A percentile compares a stretch with the other conserved stretches of the same genome.
These are phyloP conservation scores for Rallus crepitans DNA, from an alignment of 2,797 vertebrate species.

Conservation along the genomic window DNA sequence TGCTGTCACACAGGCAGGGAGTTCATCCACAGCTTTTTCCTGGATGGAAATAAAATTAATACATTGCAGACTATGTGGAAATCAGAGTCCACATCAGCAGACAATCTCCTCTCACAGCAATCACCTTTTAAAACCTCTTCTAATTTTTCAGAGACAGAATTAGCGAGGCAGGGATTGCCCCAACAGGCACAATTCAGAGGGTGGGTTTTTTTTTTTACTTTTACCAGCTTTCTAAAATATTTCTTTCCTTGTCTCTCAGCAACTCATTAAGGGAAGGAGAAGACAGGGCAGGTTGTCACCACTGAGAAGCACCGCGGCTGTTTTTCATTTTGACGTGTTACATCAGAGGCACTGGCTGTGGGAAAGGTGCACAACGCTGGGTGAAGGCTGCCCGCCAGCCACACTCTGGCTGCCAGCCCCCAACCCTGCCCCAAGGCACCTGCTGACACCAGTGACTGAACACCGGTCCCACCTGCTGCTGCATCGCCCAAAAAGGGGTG, in stretches of 20 bases:
- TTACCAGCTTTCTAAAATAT: not conserved
- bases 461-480: not conserved
- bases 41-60: not conserved
- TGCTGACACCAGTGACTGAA: accelerated
- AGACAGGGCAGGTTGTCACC: not conserved
- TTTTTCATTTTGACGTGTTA: not conserved
- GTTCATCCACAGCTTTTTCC: not conserved
- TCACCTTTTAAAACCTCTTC: not conserved
- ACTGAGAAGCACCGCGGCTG: not conserved
- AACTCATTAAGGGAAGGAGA: slow-evolving; percentile 34
- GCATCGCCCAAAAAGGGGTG: not conserved
- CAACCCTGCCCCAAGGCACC: not conserved
- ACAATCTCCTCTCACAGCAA: not conserved
- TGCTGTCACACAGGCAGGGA: not conserved
- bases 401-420: not conserved
- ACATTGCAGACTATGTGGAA: not conserved
- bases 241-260: slow-evolving; percentile 25
- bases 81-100: accelerated
- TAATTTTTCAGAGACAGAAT: not conserved
- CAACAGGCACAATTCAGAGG: not conserved
- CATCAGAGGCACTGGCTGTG: not conserved
- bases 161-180: not conserved
- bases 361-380: not conserved
- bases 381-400: not conserved
- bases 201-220: not conserved